Percentiles rank a stretch among this genome's conserved stretches.
phyloP scores from a whole-genome alignment of 2,888 invertebrate genomes.

The Pollenia amentaria region DNA sequence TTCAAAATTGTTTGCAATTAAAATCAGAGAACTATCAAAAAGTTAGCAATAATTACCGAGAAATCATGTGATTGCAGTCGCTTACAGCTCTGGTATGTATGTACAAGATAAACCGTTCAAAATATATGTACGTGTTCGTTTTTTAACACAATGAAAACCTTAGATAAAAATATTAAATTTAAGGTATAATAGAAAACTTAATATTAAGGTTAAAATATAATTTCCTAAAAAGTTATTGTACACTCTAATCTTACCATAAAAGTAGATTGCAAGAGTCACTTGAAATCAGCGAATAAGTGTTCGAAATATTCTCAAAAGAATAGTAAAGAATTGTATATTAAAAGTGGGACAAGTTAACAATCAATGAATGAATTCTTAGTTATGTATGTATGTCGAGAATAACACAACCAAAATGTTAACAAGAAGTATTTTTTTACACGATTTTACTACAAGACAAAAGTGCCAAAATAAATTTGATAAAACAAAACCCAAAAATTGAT shows the following conservation, averaged over 20 bases:
- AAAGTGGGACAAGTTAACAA: slow-evolving; percentile 64
- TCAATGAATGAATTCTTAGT: slow-evolving; percentile 59
- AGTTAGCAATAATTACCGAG: too few species aligned
- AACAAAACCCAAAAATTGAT: background rate
- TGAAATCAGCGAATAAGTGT: slow-evolving; percentile 20
- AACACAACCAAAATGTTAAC: slow-evolving; percentile 27
- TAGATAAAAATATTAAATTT: background rate
- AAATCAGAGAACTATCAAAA: too few species aligned
- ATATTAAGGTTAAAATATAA: background rate
- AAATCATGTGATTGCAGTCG: too few species aligned
- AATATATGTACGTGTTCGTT: too few species aligned
- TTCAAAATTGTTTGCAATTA: too few species aligned
- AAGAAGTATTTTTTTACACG: slow-evolving; percentile 23
- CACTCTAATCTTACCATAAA: slow-evolving; percentile 29
- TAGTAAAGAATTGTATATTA: slow-evolving; percentile 32
- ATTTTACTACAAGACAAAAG: slow-evolving; percentile 43
- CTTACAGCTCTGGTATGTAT: too few species aligned
- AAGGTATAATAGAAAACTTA: background rate
- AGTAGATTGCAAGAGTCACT: slow-evolving; percentile 50
- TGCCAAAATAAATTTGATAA: slow-evolving; percentile 39
- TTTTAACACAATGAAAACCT: too few species aligned
- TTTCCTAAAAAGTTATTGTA: background rate
- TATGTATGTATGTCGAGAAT: background rate
- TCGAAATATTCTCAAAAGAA: slow-evolving; percentile 33
- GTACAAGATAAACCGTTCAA: too few species aligned